Evolutionary conservation across 2,113 vertebrate genomes (phyloP), one percentile per base, ranked within the genome.

Genomic region (Oncorhynchus clarkii): DNA sequence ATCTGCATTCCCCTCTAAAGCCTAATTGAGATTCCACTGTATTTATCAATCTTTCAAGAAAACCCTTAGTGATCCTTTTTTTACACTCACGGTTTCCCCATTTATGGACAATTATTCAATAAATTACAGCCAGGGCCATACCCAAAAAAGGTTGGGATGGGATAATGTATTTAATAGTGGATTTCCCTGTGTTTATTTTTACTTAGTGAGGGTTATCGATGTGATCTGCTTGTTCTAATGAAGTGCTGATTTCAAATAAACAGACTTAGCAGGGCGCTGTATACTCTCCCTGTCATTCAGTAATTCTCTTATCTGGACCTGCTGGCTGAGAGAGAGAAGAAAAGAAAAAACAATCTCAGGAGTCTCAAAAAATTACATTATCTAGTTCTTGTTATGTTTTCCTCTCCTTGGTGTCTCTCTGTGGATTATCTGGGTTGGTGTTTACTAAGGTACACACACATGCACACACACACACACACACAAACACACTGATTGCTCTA

Each of bases 11-110:
- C 95, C 95, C 96, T 93, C 93, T 94, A 93, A 95, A 94, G 94
- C 94, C 93, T 98, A 97, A 97, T 97, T 97, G 96, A 99, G 96
- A 98, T 97, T 97, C 97, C 94, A 94, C 94, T 95, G 92, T 97
- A 98, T 98, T 99, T 98, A 98, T 98, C 96, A 98, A 98, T 98
- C 95, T 96, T 95, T 95, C 85, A 95, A 51, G 39, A 95, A 96
- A 94, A 92, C 91, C 95, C 93, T 96, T 93, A 93, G 93, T 94
- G 91, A 92, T 89, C 89, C 87, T 95, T 94, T 94, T 92, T 88
- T 2, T 29, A 78, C 81, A 92, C 93, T 95, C 92, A 51, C 1
- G 3, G 49, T 93, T 90, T 93, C 88, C 91, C 92, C 89, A 87
- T 94, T 96, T 95, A 94, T 94, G 92, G 92, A 94, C 91, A 93